phyloP scores from a whole-genome alignment of 2,797 vertebrate genomes.

The Nannoperca obscura region DNA sequence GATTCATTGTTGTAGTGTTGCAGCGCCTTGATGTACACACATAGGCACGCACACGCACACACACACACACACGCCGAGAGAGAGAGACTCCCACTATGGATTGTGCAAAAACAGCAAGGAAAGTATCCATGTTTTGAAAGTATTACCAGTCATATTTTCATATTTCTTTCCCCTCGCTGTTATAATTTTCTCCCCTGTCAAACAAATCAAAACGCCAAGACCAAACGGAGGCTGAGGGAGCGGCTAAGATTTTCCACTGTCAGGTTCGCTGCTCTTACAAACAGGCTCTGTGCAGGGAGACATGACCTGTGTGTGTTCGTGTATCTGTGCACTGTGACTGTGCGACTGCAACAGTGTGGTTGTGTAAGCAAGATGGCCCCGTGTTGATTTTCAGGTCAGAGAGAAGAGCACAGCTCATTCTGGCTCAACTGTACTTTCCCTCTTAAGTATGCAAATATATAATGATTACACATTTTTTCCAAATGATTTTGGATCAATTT shows the following conservation, averaged over 20 bases:
- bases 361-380: background rate
- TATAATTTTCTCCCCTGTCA: constrained; percentile 84
- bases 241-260: constrained; percentile 84
- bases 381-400: constrained; percentile 35
- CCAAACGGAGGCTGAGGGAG: constrained; percentile 75
- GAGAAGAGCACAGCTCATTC: constrained; percentile 25
- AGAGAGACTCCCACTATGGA: constrained; percentile 43
- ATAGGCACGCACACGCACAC: constrained; percentile 22
- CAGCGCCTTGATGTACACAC: constrained; percentile 47
- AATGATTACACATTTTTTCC: background rate
- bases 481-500: too few species aligned
- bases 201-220: constrained; percentile 82
- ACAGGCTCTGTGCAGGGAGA: constrained; percentile 76
- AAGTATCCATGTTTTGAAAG: constrained; percentile 79
- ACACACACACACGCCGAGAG: constrained; percentile 11
- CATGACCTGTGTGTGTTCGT: constrained; percentile 63
- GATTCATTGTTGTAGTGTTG: constrained; percentile 63
- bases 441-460: constrained; percentile 2
- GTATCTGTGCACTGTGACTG: constrained; percentile 19
- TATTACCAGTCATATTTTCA: constrained; percentile 82
- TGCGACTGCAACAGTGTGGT: constrained; percentile 7
- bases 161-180: constrained; percentile 80
- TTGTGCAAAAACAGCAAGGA: constrained; percentile 72
- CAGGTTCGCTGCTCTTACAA: constrained; percentile 77
- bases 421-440: constrained; percentile 6